Conservation (phyloP, 2,113 vertebrate genomes). For the Neogobius melanostomus region DNA sequence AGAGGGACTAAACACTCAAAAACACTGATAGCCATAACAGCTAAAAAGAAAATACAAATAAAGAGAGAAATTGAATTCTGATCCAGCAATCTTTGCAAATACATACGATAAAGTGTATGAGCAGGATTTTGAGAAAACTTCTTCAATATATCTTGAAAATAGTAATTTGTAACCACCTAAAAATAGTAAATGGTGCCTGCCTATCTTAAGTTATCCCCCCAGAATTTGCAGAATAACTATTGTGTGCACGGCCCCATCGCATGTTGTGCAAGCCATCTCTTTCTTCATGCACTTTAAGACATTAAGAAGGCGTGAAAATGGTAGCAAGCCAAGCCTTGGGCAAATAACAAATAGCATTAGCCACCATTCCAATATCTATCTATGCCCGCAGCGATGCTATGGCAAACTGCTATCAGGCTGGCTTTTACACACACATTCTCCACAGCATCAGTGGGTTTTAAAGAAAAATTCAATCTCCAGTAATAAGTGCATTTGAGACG, state of each 20-base stretch:
- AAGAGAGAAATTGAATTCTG: not conserved
- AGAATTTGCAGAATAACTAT: slow-evolving; percentile 16
- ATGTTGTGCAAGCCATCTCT: slow-evolving; percentile 56
- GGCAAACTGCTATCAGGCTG: slow-evolving; percentile 60
- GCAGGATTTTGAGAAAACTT: not conserved
- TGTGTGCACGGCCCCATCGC: slow-evolving; percentile 24
- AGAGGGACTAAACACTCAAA: not conserved
- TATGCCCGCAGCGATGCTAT: slow-evolving; percentile 55
- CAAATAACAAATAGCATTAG: slow-evolving; percentile 71
- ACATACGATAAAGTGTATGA: not conserved
- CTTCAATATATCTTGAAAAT: not conserved
- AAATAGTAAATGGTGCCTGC: slow-evolving; percentile 12
- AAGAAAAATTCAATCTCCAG: slow-evolving; percentile 61
- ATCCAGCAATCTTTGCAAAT: not conserved
- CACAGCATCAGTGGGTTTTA: slow-evolving; percentile 56
- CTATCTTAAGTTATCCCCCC: not conserved
- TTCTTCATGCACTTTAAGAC: slow-evolving; percentile 64
- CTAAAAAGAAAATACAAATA: not conserved
- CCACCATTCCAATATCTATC: slow-evolving; percentile 64
- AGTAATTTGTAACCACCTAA: slow-evolving; percentile 4
- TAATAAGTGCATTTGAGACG: slow-evolving; percentile 61
- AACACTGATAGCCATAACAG: not conserved
- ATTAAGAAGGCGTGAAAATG: slow-evolving; percentile 75
- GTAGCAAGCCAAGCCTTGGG: slow-evolving; percentile 71
- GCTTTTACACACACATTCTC: slow-evolving; percentile 69